Base-by-base conservation (phyloP, 2,888 invertebrate species). In the Clanis bilineata region DNA sequence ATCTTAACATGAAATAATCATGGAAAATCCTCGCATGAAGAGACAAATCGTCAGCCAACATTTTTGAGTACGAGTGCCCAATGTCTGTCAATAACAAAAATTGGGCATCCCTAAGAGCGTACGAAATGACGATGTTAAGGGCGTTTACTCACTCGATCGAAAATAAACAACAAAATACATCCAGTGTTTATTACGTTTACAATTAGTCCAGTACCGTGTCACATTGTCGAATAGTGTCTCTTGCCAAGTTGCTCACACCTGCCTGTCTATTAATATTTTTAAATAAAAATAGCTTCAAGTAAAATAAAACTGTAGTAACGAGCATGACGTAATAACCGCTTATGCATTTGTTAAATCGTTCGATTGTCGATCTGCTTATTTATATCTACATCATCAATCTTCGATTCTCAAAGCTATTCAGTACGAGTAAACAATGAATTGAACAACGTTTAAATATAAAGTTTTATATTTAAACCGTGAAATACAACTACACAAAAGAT, bases 181-280 rank as follows among this genome's bases (percentile, higher is more conserved):
- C 41, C 64, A 64, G 57, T 54, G 62, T 59, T 38, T 41, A 66
- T 68, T 67, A 71, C 81, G 77, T 80, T 80, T 80, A 87, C 86
- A 86, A 88, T 88, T 86, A 88, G 85, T 84, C 76, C 85, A 85
- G 85, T 68, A 73, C 71, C 77, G 80, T 82, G 81, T 82, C 82
- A 84, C 83, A 84, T 80, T 82, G 77, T 77, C 73, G 71, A 73
- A 79, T 72, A 72, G 71, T 72, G 71, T 67, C 67, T 70, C 79
- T 77, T 90, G 90, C 91, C 91, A 91, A 89, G 79, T 79, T 80
- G 77, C 74, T 75, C 80, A 77, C 90, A 92, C 91, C 91, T 92
- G 92, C 73, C 77, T 65, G 67, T 86, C 90, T 92, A 92, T 90
- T 90, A 90, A 92, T 92, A 92, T 87, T 85, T 86, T 82, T 78